A percentile compares a stretch with the other conserved stretches of the same genome.
Evolutionary conservation across 2,888 invertebrate genomes (phyloP).

Genomic region (Drosophila seclusa): DNA sequence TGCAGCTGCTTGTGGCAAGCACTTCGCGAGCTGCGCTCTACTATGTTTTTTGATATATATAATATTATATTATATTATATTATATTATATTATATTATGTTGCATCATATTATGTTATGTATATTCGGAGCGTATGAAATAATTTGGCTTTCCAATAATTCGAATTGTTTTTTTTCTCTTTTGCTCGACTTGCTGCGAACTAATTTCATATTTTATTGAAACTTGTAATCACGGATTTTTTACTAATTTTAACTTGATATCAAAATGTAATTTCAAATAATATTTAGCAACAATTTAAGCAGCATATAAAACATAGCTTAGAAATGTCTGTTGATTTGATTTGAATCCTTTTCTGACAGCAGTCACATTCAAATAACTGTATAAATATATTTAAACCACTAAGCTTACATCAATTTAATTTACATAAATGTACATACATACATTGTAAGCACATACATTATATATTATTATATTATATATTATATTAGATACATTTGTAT

Average conservation of each 20-base stretch:
- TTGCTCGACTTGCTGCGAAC: neutral
- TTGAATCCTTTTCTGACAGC: neutral
- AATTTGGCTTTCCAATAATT: neutral
- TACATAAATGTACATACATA: neutral
- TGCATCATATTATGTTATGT: neutral
- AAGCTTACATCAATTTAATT: no score
- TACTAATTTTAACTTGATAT: neutral
- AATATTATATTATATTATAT: neutral
- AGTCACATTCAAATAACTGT: neutral
- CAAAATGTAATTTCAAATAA: neutral
- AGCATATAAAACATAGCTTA: neutral
- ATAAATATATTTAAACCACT: neutral
- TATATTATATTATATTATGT: neutral
- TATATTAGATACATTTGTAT: no score
- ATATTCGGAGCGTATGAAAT: neutral
- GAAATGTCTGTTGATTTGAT: neutral
- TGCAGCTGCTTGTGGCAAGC: constrained; percentile 16
- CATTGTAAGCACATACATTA: neutral
- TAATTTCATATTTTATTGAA: neutral
- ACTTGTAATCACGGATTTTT: neutral
- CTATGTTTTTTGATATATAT: no score
- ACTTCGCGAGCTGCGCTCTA: constrained; percentile 3
- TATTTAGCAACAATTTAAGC: neutral
- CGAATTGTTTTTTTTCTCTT: neutral
- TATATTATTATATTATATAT: no score